Conservation (phyloP, 2,113 vertebrate genomes). For the Pollachius pollachius region DNA sequence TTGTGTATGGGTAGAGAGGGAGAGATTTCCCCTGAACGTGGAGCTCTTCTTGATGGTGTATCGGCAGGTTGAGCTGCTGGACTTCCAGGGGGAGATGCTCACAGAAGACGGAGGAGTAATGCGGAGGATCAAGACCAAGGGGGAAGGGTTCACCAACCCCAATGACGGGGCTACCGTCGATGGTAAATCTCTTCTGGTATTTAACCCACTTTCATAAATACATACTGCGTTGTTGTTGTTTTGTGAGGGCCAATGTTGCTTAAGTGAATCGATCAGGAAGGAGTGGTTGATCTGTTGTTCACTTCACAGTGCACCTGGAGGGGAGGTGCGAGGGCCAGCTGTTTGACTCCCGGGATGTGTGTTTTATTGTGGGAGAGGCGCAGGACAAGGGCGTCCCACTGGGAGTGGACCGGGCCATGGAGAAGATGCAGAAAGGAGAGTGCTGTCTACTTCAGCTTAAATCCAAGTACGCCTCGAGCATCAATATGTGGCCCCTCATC, state of each 20-base stretch:
- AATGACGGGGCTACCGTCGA: slow-evolving; percentile 88
- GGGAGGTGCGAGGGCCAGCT: slow-evolving; percentile 75
- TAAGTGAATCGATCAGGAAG: no score
- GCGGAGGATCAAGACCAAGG: slow-evolving; percentile 90
- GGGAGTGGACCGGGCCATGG: slow-evolving; percentile 92
- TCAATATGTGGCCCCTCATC: neutral
- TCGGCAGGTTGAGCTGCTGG: slow-evolving; percentile 87
- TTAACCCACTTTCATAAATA: neutral
- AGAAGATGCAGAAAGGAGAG: slow-evolving; percentile 95
- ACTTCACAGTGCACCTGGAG: slow-evolving; percentile 84
- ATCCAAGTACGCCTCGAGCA: slow-evolving; percentile 77
- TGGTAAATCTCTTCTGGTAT: slow-evolving; percentile 66
- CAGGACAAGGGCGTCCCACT: slow-evolving; percentile 89
- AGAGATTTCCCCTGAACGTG: neutral
- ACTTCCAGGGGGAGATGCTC: slow-evolving; percentile 88
- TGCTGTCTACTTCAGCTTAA: slow-evolving; percentile 85
- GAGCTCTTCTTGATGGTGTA: neutral
- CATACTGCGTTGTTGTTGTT: no score
- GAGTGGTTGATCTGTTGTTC: neutral
- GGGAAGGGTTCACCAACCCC: slow-evolving; percentile 88
- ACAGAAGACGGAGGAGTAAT: slow-evolving; percentile 89
- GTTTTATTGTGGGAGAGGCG: slow-evolving; percentile 85
- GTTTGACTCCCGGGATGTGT: slow-evolving; percentile 87
- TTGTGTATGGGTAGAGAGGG: neutral
- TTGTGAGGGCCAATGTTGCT: no score